phyloP scores from a whole-genome alignment of 2,797 vertebrate species.

The Melanogrammus aeglefinus region DNA sequence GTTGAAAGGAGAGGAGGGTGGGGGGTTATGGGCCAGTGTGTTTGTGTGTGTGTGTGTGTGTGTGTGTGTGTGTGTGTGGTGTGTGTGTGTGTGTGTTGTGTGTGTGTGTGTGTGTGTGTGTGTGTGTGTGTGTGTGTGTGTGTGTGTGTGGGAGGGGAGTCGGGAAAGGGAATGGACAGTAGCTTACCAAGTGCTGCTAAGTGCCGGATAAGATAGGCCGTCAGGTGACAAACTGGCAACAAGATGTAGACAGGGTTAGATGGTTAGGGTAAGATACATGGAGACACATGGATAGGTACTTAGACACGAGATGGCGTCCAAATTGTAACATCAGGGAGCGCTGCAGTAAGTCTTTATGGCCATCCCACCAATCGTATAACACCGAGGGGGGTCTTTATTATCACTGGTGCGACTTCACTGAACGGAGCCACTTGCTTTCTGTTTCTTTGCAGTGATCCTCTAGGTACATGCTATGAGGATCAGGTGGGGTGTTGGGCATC shows the following conservation, averaged over 20 bases:
- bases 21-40: slow-evolving; percentile 32
- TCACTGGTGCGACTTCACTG: too few relatives aligned
- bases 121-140: neutral
- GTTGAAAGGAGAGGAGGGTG: slow-evolving; percentile 41
- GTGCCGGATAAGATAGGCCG: slow-evolving; percentile 16
- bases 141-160: slow-evolving; percentile 29
- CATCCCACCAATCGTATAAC: too few relatives aligned
- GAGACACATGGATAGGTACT: neutral
- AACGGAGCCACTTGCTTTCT: too few relatives aligned
- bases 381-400: too few relatives aligned
- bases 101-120: too few relatives aligned
- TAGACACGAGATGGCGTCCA: too few relatives aligned
- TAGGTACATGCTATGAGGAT: too few relatives aligned
- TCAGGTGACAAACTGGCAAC: neutral
- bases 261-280: neutral
- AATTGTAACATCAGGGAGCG: too few relatives aligned
- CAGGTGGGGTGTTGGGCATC: too few relatives aligned
- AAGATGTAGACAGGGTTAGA: neutral
- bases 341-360: too few relatives aligned
- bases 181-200: slow-evolving; percentile 42
- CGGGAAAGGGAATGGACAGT: slow-evolving; percentile 50
- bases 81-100: neutral
- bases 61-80: neutral
- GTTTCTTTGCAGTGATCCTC: too few relatives aligned
- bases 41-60: neutral